These are phyloP conservation scores for Ibidorhyncha struthersii DNA, from an alignment of 2,113 vertebrate species.

Conservation along the genomic window DNA sequence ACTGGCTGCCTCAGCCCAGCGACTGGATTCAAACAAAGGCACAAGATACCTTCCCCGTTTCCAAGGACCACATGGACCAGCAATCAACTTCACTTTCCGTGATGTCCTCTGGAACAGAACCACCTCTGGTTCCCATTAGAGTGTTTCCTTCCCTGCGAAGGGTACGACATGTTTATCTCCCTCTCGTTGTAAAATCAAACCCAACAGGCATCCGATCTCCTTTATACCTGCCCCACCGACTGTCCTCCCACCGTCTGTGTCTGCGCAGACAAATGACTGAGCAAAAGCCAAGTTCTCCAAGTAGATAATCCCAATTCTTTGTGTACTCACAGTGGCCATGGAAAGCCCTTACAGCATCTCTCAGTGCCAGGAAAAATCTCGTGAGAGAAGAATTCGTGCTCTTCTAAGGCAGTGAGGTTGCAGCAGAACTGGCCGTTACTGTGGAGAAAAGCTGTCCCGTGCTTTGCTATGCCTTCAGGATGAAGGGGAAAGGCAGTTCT, in stretches of 20 bases:
- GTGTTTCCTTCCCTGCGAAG: not conserved
- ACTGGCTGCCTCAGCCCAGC: not conserved
- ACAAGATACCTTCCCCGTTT: not conserved
- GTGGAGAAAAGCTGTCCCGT: not conserved
- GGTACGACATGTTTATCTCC: not conserved
- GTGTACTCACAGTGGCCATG: not conserved
- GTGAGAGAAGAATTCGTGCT: not conserved
- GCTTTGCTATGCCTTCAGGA: not conserved
- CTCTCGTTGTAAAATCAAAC: not conserved
- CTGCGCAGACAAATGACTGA: not conserved
- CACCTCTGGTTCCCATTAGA: not conserved
- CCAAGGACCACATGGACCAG: not conserved
- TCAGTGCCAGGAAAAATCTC: not conserved
- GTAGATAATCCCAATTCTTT: not conserved
- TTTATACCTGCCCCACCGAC: not conserved
- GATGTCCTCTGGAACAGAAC: not conserved
- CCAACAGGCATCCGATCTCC: not conserved
- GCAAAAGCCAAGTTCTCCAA: not conserved
- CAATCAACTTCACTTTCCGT: not conserved
- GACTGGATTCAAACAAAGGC: not conserved
- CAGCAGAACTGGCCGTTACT: not conserved
- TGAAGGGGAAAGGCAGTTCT: not conserved
- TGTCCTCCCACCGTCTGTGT: not conserved
- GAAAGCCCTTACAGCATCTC: not conserved
- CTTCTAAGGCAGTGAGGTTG: not conserved